A percentile compares a stretch with the other conserved stretches of the same genome.
Evolutionary conservation across 2,113 vertebrate species (phyloP).

Genomic region (Planiliza haematocheilus): DNA sequence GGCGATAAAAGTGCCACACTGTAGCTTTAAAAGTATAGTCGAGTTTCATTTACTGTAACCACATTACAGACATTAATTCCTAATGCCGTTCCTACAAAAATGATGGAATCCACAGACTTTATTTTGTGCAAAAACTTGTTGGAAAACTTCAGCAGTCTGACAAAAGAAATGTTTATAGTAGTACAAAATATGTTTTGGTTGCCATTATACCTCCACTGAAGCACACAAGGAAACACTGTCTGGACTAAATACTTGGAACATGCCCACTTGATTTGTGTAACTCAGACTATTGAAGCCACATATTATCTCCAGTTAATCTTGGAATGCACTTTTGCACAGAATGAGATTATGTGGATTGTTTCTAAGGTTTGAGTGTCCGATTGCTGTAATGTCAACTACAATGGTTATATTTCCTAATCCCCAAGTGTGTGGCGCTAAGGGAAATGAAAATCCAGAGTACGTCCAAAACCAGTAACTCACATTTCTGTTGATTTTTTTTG

Average conservation of each 20-base stretch:
- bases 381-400: slow-evolving; percentile 12
- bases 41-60: slow-evolving; percentile 5
- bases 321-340: background rate
- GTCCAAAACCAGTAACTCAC: slow-evolving; percentile 36
- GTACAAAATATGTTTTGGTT: background rate
- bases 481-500: slow-evolving; percentile 18
- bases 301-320: slow-evolving; percentile 7
- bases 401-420: slow-evolving; percentile 20
- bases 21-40: background rate
- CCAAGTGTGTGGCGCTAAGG: slow-evolving; percentile 4
- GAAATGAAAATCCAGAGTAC: slow-evolving; percentile 24
- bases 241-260: background rate
- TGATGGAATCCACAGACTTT: background rate
- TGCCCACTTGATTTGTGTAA: background rate
- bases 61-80: no score
- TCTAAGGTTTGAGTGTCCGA: slow-evolving; percentile 25
- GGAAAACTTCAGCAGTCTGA: background rate
- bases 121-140: background rate
- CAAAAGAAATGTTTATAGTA: background rate
- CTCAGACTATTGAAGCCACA: background rate
- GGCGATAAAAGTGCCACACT: no score
- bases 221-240: background rate
- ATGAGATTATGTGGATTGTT: background rate
- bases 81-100: no score
- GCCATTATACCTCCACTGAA: background rate